Evolutionary conservation across 2,113 vertebrate genomes (phyloP), one percentile per base, ranked within the genome.

Genomic region (Ramphastos sulfuratus): DNA sequence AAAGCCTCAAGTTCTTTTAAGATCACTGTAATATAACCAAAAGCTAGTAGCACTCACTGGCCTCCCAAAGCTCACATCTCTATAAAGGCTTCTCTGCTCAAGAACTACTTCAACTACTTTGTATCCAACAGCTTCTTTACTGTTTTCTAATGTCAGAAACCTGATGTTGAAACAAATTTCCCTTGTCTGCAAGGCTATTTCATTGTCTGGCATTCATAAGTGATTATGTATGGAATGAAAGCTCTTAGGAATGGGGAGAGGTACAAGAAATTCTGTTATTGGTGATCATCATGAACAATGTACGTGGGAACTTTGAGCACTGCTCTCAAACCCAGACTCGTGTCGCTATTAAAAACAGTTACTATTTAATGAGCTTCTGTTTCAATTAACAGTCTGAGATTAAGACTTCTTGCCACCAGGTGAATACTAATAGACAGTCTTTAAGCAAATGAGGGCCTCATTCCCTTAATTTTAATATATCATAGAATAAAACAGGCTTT

Each of bases 311-410:
- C 70, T 91, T 82, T 46, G 31, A 79, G 60, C 84, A 77, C 37
- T 54, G 52, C 56, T 77, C 70, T 95, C 80, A 92, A 73, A 88
- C 31, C n/a, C 82, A 65, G 91, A 55, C n/a, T 94, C 27, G 86
- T 76, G 80, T 93, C 17, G 1, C 94, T 87, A 88, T 90, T 83
- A 95, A 87, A 93, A 95, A 84, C 73, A 95, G 93, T 87, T 89
- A 90, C 70, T 94, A 86, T 95, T 95, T 96, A 95, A 96, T 93
- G 93, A 96, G 76, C 88, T 94, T 84, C 96, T 97, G 85, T 93
- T 95, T 95, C 89, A 82, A 91, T 92, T 96, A 95, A 96, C 84
- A 84, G 69, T 64, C 52, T 89, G 82, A 94, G 82, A 97, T 96
- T 95, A 95, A 79, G 92, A 48, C 92, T 96, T 66, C 86, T 96